These are phyloP conservation scores for Oppia nitens DNA, from an alignment of 1,140 invertebrate genomes.

Conservation along the genomic window DNA sequence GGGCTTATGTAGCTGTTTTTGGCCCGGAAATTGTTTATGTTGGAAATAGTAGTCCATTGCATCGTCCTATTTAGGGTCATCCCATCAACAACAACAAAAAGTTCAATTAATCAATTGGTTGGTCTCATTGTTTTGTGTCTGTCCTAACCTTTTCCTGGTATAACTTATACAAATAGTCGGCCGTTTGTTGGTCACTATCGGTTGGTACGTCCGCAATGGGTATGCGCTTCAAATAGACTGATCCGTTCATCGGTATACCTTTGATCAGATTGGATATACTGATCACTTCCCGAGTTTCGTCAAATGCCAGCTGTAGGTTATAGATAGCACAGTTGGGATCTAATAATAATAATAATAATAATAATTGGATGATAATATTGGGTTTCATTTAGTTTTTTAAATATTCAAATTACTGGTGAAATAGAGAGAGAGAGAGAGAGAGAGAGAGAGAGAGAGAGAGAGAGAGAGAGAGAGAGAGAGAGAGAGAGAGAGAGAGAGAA, in stretches of 20 bases:
- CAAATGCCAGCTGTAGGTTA: conserved; percentile 20
- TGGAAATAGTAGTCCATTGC: conserved; percentile 2
- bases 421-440: too few species aligned
- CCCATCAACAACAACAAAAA: neutral
- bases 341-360: neutral
- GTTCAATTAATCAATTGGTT: too few species aligned
- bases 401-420: neutral
- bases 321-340: conserved; percentile 18
- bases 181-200: conserved; percentile 48
- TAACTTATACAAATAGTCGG: conserved; percentile 59
- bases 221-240: conserved; percentile 63
- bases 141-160: conserved; percentile 55
- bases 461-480: neutral
- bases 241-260: conserved; percentile 51
- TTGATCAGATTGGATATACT: conserved; percentile 61
- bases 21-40: neutral
- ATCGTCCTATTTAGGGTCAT: conserved; percentile 1
- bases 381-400: neutral
- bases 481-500: neutral
- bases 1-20: neutral
- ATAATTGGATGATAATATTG: neutral
- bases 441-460: neutral
- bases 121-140: neutral
- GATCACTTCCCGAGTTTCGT: conserved; percentile 28
- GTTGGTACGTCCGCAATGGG: conserved; percentile 59